Evolutionary conservation across 2,797 vertebrate species (phyloP).

Genomic region (Megaceryle alcyon): DNA sequence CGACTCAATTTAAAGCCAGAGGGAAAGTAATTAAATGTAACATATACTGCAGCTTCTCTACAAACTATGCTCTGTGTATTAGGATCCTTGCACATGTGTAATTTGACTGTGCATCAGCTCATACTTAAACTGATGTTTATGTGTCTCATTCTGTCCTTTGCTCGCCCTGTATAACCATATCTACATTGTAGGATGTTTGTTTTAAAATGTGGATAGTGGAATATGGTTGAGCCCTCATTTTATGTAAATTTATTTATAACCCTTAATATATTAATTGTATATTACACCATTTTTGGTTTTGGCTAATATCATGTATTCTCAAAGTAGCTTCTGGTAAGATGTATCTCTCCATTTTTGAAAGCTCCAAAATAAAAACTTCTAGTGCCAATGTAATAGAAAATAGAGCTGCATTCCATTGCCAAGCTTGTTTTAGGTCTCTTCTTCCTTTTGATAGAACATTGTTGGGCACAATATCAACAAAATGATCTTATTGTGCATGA

Average conservation of each 20-base stretch:
- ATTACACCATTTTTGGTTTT: not conserved
- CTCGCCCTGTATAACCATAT: not conserved
- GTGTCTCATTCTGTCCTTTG: not conserved
- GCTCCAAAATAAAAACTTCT: slow-evolving; percentile 3
- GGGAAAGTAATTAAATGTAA: not conserved
- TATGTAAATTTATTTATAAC: not conserved
- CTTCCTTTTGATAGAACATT: slow-evolving; percentile 48
- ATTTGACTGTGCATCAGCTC: not conserved
- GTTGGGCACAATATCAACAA: slow-evolving; percentile 26
- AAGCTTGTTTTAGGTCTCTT: slow-evolving; percentile 52
- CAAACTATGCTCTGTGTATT: not conserved
- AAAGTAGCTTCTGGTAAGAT: not conserved
- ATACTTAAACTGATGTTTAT: not conserved
- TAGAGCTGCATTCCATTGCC: slow-evolving; percentile 15
- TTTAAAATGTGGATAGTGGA: not conserved
- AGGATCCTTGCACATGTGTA: not conserved
- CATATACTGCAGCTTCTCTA: not conserved
- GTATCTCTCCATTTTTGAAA: not conserved
- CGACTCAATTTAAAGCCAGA: not conserved
- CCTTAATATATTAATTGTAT: not conserved
- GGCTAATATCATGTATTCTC: not conserved
- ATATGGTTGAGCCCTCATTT: not conserved
- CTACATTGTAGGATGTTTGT: not conserved
- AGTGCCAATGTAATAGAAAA: slow-evolving; percentile 16
- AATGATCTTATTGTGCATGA: slow-evolving; percentile 44